Conservation (phyloP, 2,888 invertebrate genomes). For the Tenthredo mesomela region DNA sequence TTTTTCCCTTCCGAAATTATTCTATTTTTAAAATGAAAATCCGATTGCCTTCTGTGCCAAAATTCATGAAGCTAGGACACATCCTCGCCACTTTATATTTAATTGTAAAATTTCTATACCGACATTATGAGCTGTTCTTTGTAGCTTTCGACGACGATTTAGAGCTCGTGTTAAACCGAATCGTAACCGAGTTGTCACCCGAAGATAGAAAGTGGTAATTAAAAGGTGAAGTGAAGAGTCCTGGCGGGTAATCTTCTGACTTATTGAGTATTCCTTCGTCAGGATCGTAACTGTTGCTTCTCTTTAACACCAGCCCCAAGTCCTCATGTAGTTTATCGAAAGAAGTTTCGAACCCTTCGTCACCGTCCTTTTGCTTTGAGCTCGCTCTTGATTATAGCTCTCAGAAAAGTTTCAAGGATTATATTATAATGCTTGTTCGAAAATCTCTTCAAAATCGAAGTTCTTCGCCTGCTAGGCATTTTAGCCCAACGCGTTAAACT, state of each 20-base stretch:
- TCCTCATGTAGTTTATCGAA: not conserved
- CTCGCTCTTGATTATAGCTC: not conserved
- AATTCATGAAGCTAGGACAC: too few species aligned
- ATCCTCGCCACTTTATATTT: too few species aligned
- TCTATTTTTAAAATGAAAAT: not conserved
- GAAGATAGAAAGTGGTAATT: not conserved
- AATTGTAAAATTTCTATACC: too few species aligned
- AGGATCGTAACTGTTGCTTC: conserved; percentile 7
- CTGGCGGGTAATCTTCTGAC: not conserved
- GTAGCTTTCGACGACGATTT: too few species aligned
- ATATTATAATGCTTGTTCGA: too few species aligned
- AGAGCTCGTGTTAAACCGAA: not conserved
- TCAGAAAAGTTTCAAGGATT: not conserved
- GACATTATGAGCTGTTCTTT: too few species aligned
- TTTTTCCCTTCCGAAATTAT: not conserved
- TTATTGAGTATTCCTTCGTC: not conserved
- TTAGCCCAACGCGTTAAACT: not conserved
- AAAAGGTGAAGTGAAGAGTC: not conserved
- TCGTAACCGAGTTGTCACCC: not conserved
- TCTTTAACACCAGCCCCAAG: not conserved
- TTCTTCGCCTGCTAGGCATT: too few species aligned
- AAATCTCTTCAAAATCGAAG: too few species aligned
- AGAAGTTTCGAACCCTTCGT: conserved; percentile 1
- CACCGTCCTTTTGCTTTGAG: not conserved
- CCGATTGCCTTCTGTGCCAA: not conserved